Evolutionary conservation across 2,888 invertebrate genomes (phyloP).

Genomic region (Norana najaformis): DNA sequence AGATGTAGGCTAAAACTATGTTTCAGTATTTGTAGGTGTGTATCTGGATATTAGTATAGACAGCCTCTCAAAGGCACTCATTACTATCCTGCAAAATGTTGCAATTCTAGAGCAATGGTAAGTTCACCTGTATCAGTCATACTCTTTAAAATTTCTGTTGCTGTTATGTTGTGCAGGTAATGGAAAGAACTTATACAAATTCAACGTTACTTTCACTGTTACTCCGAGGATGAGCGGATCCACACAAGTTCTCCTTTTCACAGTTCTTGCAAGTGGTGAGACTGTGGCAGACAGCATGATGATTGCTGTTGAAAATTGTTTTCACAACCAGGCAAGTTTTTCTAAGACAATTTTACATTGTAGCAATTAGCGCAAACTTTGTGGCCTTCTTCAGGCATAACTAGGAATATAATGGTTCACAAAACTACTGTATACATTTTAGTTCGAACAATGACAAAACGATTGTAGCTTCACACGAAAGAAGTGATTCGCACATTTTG

Average conservation of each 20-base stretch:
- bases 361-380: neutral
- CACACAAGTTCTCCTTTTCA: neutral
- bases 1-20: too few species aligned
- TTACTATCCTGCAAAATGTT: too few species aligned
- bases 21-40: too few species aligned
- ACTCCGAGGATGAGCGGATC: neutral
- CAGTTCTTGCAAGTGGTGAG: slow-evolving; percentile 48
- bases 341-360: neutral
- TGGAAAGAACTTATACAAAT: neutral
- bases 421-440: neutral
- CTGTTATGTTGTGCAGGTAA: neutral
- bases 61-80: too few species aligned
- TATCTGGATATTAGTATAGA: too few species aligned
- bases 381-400: neutral
- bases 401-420: neutral
- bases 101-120: too few species aligned
- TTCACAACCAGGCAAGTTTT: slow-evolving; percentile 67
- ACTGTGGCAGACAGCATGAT: slow-evolving; percentile 68
- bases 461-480: too few species aligned
- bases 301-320: slow-evolving; percentile 68
- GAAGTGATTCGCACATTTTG: too few species aligned
- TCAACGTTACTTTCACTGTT: slow-evolving; percentile 8
- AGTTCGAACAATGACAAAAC: too few species aligned
- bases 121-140: neutral
- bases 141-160: neutral